A percentile compares a stretch with the other conserved stretches of the same genome.
phyloP scores from a whole-genome alignment of 1,140 invertebrate genomes.

The Scylla paramamosain region DNA sequence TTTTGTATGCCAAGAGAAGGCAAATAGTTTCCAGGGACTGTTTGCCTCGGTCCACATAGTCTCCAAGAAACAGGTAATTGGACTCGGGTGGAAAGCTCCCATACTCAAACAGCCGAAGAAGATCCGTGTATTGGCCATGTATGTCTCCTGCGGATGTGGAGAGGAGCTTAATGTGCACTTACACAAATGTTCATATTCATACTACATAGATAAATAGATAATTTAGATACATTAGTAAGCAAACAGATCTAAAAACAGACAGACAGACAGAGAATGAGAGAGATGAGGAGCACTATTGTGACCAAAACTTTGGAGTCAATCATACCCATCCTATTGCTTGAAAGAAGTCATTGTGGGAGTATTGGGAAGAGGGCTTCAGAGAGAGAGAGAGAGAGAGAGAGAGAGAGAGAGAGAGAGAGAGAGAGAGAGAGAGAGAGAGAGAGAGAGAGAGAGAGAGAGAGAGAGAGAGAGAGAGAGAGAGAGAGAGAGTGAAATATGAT shows the following conservation, averaged over 20 bases:
- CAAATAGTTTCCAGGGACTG: constrained; percentile 95
- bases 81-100: constrained; percentile 99
- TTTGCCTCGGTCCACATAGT: constrained; percentile 95
- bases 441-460: too few relatives aligned
- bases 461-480: not conserved
- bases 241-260: not conserved
- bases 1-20: constrained; percentile 87
- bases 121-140: constrained; percentile 99
- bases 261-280: too few relatives aligned
- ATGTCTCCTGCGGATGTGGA: constrained; percentile 87
- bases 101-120: constrained; percentile 98
- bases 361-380: too few relatives aligned
- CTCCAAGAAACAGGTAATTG: constrained; percentile 98
- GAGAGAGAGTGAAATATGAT: too few relatives aligned
- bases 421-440: too few relatives aligned
- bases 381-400: too few relatives aligned
- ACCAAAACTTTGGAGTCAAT: too few relatives aligned
- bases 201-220: not conserved
- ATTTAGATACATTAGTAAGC: not conserved
- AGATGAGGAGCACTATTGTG: not conserved
- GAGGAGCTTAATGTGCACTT: not conserved
- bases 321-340: too few relatives aligned
- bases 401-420: too few relatives aligned
- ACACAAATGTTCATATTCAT: not conserved
- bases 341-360: too few relatives aligned